These are phyloP conservation scores for Mimachlamys varia DNA, from an alignment of 2,888 invertebrate genomes.

Conservation along the genomic window DNA sequence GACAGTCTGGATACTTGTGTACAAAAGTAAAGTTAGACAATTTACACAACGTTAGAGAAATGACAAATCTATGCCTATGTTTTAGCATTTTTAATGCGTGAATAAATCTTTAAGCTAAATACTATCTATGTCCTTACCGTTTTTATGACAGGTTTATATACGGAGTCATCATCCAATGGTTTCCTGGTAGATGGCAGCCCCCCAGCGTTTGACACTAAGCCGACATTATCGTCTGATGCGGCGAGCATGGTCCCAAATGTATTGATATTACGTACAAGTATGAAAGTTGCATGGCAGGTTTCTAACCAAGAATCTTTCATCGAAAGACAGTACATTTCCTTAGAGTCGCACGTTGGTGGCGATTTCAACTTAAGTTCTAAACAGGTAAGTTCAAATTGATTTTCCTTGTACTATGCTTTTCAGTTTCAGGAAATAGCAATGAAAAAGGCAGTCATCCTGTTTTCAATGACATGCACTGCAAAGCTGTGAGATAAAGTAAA, in stretches of 20 bases:
- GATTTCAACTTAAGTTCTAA: conserved; percentile 49
- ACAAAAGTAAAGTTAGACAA: too few relatives aligned
- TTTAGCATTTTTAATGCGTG: too few relatives aligned
- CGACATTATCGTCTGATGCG: conserved; percentile 37
- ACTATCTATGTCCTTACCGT: too few relatives aligned
- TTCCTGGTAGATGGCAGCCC: conserved; percentile 49
- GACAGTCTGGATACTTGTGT: too few relatives aligned
- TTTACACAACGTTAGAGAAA: too few relatives aligned
- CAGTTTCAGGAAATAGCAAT: too few relatives aligned
- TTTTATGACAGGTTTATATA: conserved; percentile 45
- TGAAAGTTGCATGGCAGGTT: conserved; percentile 51
- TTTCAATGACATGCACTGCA: too few relatives aligned
- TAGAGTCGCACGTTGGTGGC: conserved; percentile 51
- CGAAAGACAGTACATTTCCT: conserved; percentile 52
- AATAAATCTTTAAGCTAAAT: too few relatives aligned
- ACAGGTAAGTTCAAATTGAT: conserved; percentile 24
- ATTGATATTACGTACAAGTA: conserved; percentile 45
- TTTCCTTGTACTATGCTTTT: too few relatives aligned
- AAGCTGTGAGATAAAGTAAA: too few relatives aligned
- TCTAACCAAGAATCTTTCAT: conserved; percentile 48
- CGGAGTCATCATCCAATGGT: conserved; percentile 51
- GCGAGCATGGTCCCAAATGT: conserved; percentile 28
- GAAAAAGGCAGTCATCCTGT: too few relatives aligned
- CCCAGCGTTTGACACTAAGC: conserved; percentile 41
- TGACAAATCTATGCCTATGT: too few relatives aligned